Base-by-base conservation (phyloP, 1,140 invertebrate species). In the Pararge aegeria region DNA sequence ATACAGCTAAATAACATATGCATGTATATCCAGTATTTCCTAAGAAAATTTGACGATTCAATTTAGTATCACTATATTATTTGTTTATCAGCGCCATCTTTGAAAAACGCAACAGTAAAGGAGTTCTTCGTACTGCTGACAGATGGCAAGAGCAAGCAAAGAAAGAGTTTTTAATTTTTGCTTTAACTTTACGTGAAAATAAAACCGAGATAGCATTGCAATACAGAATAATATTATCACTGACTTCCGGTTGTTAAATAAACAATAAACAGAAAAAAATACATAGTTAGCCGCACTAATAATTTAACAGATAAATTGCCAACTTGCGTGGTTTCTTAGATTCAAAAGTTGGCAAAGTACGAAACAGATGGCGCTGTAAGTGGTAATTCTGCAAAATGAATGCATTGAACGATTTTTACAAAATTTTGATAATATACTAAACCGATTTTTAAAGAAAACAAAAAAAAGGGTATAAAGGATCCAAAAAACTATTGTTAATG, bases 401-500 rank as follows among this genome's bases (percentile, higher is more conserved):
- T 24, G 24, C 2, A 24, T n/a, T n/a, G n/a, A n/a, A n/a, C n/a
- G n/a, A n/a, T n/a, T n/a, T n/a, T n/a, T n/a, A n/a, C n/a, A n/a
- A n/a, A n/a, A n/a, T n/a, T n/a, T n/a, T n/a, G n/a, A n/a, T n/a
- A n/a, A n/a, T n/a, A n/a, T n/a, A n/a, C n/a, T n/a, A n/a, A n/a
- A n/a, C n/a, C n/a, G n/a, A n/a, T n/a, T n/a, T n/a, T n/a, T n/a
- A n/a, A n/a, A n/a, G n/a, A n/a, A n/a, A n/a, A n/a, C n/a, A n/a
- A 19, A 24, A 38, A 18, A 44, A 44, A 12, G 2, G 29, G 5
- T 19, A 9, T 19, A 34, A 48, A 52, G 38, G 19, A n/a, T 50
- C 16, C 5, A 24, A n/a, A 56, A 51, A 53, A 60, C 48, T 27
- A 10, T 1, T 16, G 1, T 5, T 6, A 13, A 76, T 69, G 93